A percentile compares a stretch with the other conserved stretches of the same genome.
Evolutionary conservation across 2,888 invertebrate species (phyloP).

Genomic region (Lasioglossum marginatum): DNA sequence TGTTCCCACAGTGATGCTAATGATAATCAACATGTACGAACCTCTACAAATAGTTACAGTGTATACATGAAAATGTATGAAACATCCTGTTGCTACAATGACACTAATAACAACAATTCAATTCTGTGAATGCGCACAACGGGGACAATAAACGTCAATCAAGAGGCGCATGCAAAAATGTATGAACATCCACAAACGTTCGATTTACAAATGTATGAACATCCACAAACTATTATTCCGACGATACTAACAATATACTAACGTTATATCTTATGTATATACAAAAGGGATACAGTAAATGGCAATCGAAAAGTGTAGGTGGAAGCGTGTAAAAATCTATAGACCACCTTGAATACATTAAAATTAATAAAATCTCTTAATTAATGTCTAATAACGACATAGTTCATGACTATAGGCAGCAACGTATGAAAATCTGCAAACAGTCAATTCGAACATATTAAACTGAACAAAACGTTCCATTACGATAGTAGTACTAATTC

Average conservation of each 20-base stretch:
- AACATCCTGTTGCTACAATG: not conserved
- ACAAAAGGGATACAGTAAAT: not conserved
- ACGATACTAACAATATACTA: not conserved
- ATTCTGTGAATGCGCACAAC: not conserved
- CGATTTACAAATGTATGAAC: not conserved
- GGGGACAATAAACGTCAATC: not conserved
- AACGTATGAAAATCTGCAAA: not conserved
- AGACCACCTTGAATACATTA: not conserved
- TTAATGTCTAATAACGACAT: too few species aligned
- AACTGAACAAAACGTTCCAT: not conserved
- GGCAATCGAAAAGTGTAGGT: not conserved
- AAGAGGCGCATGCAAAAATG: not conserved
- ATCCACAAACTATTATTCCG: not conserved
- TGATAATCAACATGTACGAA: not conserved
- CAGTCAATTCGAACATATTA: not conserved
- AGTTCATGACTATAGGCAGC: too few species aligned
- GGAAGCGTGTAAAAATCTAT: not conserved
- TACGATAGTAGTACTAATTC: not conserved
- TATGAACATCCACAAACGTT: not conserved
- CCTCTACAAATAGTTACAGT: not conserved
- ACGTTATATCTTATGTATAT: not conserved
- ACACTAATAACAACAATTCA: not conserved
- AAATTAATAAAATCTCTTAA: too few species aligned
- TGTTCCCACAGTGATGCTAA: not conserved
- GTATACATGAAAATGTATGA: not conserved